phyloP scores from a whole-genome alignment of 2,113 vertebrate species.

The Ardeotis arabs region DNA sequence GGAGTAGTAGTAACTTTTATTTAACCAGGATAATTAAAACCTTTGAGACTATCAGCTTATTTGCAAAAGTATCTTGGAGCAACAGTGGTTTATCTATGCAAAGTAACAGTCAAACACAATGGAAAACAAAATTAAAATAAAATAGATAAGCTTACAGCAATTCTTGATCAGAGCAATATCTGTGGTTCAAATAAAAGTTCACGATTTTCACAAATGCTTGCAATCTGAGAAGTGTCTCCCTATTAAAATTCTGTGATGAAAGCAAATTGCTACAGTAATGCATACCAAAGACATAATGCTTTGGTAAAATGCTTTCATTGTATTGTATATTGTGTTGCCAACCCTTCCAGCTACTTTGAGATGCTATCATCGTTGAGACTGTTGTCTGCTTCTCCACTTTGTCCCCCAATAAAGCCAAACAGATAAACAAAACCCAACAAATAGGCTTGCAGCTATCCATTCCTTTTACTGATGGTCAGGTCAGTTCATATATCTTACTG shows the following conservation, averaged over 20 bases:
- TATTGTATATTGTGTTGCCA: neutral
- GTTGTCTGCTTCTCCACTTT: neutral
- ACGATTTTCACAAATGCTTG: neutral
- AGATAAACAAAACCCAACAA: neutral
- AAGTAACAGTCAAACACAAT: neutral
- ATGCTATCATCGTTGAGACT: neutral
- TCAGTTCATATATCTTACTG: neutral
- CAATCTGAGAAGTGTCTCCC: neutral
- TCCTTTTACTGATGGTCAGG: neutral
- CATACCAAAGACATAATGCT: neutral
- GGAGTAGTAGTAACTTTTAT: slow-evolving; percentile 33
- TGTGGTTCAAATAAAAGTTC: neutral
- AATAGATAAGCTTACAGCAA: slow-evolving; percentile 14
- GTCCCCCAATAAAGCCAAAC: neutral
- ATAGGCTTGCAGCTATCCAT: neutral
- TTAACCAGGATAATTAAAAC: slow-evolving; percentile 67
- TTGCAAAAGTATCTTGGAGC: slow-evolving; percentile 9
- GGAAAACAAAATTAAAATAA: slow-evolving; percentile 33
- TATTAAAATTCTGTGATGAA: neutral
- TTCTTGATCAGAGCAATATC: slow-evolving; percentile 45
- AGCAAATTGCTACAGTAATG: neutral
- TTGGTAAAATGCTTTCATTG: neutral
- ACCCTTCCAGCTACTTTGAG: neutral
- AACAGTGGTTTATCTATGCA: neutral
- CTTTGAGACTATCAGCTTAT: slow-evolving; percentile 52